A percentile compares a stretch with the other conserved stretches of the same genome.
phyloP scores from a whole-genome alignment of 2,888 invertebrate genomes.

The Philaethria dido region DNA sequence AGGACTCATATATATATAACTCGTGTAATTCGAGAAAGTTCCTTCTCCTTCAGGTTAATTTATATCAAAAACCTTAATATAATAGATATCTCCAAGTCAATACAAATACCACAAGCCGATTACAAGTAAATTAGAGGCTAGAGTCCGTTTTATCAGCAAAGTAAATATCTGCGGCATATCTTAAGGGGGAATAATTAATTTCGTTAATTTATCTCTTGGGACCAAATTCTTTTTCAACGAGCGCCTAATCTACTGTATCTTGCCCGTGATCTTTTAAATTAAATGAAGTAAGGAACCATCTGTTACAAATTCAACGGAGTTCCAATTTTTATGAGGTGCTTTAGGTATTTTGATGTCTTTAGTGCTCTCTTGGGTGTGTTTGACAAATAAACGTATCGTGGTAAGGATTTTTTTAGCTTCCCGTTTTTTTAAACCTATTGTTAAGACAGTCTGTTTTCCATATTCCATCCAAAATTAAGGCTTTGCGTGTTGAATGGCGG shows the following conservation, averaged over 20 bases:
- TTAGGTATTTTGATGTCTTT: slow-evolving; percentile 40
- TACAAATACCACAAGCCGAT: slow-evolving; percentile 36
- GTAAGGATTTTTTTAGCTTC: slow-evolving; percentile 71
- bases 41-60: slow-evolving; percentile 9
- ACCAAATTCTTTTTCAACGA: slow-evolving; percentile 49
- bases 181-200: slow-evolving; percentile 49
- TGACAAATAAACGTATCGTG: slow-evolving; percentile 78
- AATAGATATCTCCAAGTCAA: slow-evolving; percentile 29
- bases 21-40: background rate
- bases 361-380: slow-evolving; percentile 59
- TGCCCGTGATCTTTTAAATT: slow-evolving; percentile 56
- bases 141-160: slow-evolving; percentile 41
- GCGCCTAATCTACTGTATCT: slow-evolving; percentile 48
- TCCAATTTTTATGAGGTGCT: slow-evolving; percentile 31
- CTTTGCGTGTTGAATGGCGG: no score
- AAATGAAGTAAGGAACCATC: slow-evolving; percentile 54
- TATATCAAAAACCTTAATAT: slow-evolving; percentile 26
- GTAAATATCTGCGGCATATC: slow-evolving; percentile 45
- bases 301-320: slow-evolving; percentile 38
- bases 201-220: slow-evolving; percentile 49
- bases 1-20: background rate
- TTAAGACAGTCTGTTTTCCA: no score
- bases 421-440: no score
- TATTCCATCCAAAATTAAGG: no score
- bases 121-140: slow-evolving; percentile 36